Evolutionary conservation across 2,888 invertebrate species (phyloP).

Genomic region (Agriopis aurantiaria): DNA sequence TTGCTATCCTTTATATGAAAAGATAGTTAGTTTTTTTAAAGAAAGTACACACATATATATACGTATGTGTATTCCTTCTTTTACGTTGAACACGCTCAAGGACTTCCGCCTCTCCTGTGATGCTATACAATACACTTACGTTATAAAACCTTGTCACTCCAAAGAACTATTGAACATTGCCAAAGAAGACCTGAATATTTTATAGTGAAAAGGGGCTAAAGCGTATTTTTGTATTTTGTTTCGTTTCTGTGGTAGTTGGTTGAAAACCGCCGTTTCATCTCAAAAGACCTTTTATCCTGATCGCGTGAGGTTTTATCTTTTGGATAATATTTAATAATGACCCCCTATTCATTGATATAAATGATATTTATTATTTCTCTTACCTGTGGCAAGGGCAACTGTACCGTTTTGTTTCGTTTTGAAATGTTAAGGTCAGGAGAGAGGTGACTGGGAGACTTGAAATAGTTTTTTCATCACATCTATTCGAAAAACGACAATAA

Average conservation of each 20-base stretch:
- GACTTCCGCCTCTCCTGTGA: slow-evolving; percentile 18
- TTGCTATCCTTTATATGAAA: background rate
- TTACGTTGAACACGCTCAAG: slow-evolving; percentile 10
- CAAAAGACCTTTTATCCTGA: slow-evolving; percentile 52
- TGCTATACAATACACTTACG: background rate
- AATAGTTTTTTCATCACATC: background rate
- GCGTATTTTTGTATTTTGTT: background rate
- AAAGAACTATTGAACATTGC: background rate
- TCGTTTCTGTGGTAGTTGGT: slow-evolving; percentile 4
- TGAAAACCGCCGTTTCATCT: slow-evolving; percentile 26
- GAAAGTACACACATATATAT: background rate
- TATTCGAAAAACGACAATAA: background rate
- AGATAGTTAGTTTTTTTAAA: background rate
- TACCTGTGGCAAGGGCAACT: slow-evolving; percentile 62
- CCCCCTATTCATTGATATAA: slow-evolving; percentile 56
- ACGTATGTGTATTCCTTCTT: background rate
- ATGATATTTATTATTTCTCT: slow-evolving; percentile 49
- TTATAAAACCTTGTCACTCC: slow-evolving; percentile 1
- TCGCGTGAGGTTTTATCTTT: slow-evolving; percentile 65
- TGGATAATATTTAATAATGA: slow-evolving; percentile 52
- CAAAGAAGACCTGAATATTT: background rate
- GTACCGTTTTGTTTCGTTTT: slow-evolving; percentile 51
- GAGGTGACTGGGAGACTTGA: background rate
- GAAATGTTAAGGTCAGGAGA: slow-evolving; percentile 54
- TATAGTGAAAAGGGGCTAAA: slow-evolving; percentile 8